Base-by-base conservation (phyloP, 2,797 vertebrate species). In the Heterohyrax brucei region DNA sequence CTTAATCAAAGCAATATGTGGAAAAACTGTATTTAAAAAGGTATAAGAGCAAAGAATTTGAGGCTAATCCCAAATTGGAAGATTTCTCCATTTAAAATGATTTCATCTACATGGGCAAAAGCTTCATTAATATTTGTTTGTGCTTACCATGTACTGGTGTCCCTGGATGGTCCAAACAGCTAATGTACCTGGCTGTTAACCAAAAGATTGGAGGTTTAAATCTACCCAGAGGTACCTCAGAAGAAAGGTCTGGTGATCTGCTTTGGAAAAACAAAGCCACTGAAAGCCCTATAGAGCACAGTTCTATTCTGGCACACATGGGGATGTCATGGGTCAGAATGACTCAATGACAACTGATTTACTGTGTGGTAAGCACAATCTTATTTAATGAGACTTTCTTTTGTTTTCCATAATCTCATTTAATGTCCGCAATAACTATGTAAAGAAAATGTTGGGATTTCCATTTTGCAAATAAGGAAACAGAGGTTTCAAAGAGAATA, bases 71-170 rank as follows among this genome's bases (percentile, higher is more conserved):
- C 39, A 62, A 78, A 62, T 26, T 86, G 48, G 30, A 85, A 24
- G 14, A 83, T 91, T 91, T 83, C 18, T 33, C 28, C 13, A 73
- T 90, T 87, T 56, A 82, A 81, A 86, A 96, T 59, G 61, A 64
- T 68, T 89, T 91, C 61, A 89, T 87, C 78, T 62, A 28, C 39
- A 10, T 28, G n/a, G 44, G 39, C 77, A 85, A 59, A 91, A 50
- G 30, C 73, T 62, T 61, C 73, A 21, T 26, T 66, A 21, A 61
- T 21, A 61, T 61, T 61, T 61, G 21, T 22, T 61, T 19, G 21
- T 21, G 18, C 59, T 61, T 61, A 21, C 59, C 7, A 61, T 61
- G 59, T 61, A 21, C 59, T 61, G 59, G 59, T 21, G 59, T 61
- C 18, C 59, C 18, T 61, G 59, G 59, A 21, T 21, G 19, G 59